These are phyloP conservation scores for Sericinus montela DNA, from an alignment of 2,888 invertebrate species.

Conservation along the genomic window DNA sequence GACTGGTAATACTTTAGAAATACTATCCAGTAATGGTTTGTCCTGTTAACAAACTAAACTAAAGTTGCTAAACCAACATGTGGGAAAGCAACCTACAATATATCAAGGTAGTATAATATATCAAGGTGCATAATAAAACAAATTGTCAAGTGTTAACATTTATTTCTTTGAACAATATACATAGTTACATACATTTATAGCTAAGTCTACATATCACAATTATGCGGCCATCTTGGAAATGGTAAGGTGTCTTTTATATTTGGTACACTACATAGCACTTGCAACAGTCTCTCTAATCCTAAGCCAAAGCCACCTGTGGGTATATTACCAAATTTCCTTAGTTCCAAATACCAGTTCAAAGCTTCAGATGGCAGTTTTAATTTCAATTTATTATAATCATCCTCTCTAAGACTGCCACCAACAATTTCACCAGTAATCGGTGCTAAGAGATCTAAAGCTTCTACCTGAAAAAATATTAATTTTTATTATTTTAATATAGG, in stretches of 20 bases:
- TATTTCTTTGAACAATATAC: neutral
- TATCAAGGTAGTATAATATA: too few species aligned
- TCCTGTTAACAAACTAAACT: too few species aligned
- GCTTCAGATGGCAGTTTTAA: slow-evolving; percentile 79
- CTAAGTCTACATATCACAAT: slow-evolving; percentile 83
- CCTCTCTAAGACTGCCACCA: slow-evolving; percentile 97
- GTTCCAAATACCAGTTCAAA: slow-evolving; percentile 92
- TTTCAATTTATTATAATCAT: slow-evolving; percentile 82
- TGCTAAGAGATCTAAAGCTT: slow-evolving; percentile 92
- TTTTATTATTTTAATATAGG: too few species aligned
- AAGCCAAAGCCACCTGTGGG: slow-evolving; percentile 97
- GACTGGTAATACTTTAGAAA: too few species aligned
- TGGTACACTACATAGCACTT: slow-evolving; percentile 86
- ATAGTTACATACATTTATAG: slow-evolving; percentile 2
- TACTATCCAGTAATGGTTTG: too few species aligned
- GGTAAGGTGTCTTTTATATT: slow-evolving; percentile 97
- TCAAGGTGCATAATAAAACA: too few species aligned
- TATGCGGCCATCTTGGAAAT: slow-evolving; percentile 96
- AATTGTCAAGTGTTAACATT: neutral
- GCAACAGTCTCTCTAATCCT: slow-evolving; percentile 95
- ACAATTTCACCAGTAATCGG: slow-evolving; percentile 95
- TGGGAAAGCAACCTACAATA: too few species aligned
- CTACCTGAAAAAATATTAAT: slow-evolving; percentile 72
- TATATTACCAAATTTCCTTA: slow-evolving; percentile 92
- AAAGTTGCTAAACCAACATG: too few species aligned